Conservation (phyloP, 1,140 invertebrate genomes). For the Philopotamus ludificatus region DNA sequence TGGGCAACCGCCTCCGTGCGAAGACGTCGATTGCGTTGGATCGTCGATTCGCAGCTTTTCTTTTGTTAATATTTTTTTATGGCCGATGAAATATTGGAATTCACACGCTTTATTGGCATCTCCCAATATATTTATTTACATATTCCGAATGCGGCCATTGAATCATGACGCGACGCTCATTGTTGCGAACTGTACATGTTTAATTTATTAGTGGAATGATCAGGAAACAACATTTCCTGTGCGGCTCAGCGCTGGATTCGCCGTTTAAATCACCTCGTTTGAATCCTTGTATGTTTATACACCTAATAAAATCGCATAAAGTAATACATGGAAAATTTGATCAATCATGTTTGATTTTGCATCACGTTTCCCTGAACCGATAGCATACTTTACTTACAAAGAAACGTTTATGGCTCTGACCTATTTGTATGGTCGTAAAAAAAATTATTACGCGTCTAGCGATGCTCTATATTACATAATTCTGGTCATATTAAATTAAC, state of each 20-base stretch:
- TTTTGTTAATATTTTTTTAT: not conserved
- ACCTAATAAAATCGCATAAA: too few species aligned
- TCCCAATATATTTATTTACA: too few species aligned
- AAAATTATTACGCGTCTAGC: too few species aligned
- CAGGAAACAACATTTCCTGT: constrained; percentile 40
- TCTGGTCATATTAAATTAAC: too few species aligned
- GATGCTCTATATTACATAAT: too few species aligned
- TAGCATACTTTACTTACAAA: too few species aligned
- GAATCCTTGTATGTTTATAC: too few species aligned
- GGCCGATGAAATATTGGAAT: too few species aligned
- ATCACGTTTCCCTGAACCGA: not conserved
- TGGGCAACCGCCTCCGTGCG: too few species aligned
- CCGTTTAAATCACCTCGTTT: constrained; percentile 1
- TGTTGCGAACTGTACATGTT: constrained; percentile 34
- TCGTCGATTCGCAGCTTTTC: not conserved
- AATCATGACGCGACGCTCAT: constrained; percentile 37
- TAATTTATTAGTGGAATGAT: constrained; percentile 41
- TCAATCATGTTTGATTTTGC: not conserved
- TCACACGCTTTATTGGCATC: too few species aligned
- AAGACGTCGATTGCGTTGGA: not conserved
- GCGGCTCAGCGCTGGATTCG: constrained; percentile 11
- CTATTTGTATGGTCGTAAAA: too few species aligned
- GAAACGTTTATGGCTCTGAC: too few species aligned
- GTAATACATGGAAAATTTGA: not conserved
- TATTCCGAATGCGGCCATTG: constrained; percentile 23